phyloP scores from a whole-genome alignment of 2,113 vertebrate genomes.

The Canis aureus region DNA sequence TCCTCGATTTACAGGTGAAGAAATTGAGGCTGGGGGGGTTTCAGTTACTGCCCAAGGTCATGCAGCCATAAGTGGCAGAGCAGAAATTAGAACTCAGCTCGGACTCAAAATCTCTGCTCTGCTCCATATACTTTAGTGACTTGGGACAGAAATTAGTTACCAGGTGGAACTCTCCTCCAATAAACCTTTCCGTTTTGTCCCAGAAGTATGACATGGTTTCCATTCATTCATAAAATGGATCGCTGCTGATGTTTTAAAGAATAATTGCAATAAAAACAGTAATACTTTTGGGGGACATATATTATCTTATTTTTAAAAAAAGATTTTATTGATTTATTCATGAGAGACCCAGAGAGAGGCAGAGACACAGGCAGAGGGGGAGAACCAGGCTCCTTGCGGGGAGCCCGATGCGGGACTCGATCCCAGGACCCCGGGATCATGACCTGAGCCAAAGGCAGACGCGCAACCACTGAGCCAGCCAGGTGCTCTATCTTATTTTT shows the following conservation, averaged over 20 bases:
- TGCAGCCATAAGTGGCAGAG: not conserved
- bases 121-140: not conserved
- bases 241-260: not conserved
- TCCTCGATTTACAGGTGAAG: not conserved
- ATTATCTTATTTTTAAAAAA: not conserved
- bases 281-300: not conserved
- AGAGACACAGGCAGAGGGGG: too few relatives aligned
- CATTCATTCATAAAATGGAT: not conserved
- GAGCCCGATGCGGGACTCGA: too few relatives aligned
- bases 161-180: not conserved
- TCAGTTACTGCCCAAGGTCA: not conserved
- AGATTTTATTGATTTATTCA: too few relatives aligned
- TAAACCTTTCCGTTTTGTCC: not conserved
- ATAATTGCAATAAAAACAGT: not conserved
- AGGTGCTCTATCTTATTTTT: slow-evolving; percentile 73
- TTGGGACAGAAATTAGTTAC: not conserved
- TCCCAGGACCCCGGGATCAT: too few relatives aligned
- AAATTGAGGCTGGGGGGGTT: not conserved
- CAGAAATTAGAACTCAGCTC: not conserved
- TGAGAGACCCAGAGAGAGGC: too few relatives aligned
- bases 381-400: too few relatives aligned
- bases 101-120: not conserved
- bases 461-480: too few relatives aligned
- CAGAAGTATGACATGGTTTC: not conserved
- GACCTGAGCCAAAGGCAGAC: too few relatives aligned